Evolutionary conservation across 2,797 vertebrate species (phyloP), one percentile per base, ranked within the genome.

Genomic region (Pseudochromis fuscus): DNA sequence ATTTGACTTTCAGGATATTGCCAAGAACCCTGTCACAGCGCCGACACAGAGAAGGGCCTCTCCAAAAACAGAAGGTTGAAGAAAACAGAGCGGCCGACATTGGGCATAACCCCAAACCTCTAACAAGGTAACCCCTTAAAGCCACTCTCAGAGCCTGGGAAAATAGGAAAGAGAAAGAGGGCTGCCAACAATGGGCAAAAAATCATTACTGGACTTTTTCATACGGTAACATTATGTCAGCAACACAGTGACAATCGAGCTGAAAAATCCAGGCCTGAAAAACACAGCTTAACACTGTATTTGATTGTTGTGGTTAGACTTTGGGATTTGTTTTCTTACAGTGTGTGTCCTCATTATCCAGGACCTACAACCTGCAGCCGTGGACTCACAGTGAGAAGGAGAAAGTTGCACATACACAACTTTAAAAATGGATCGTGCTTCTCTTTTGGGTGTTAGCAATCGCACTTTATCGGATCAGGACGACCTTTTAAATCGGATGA

Each of bases 1-100:
- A 93, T 93, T 92, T 91, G 91, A 93, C 92, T 94, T 93, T 91
- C 90, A 92, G 93, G 93, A 87, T 88, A 84, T 90, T 92, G 93
- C 93, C 93, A 94, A 94, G 86, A 92, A 92, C 82, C 71, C 80
- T 93, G 88, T 89, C 80, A 83, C 86, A 57, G 82, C 75, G 72
- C 74, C 68, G 83, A 80, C 77, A 84, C 75, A 75, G 84, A 88
- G 76, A 84, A 83, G 80, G 80, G 82, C 84, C 86, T 86, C 81
- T 86, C 82, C 79, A 89, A 75, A 81, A 86, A 84, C 85, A 93
- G 87, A 87, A 72, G 86, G 84, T 64, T 86, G 73, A 85, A 88
- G 86, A 91, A 87, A 92, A 88, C 81, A 88, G 84, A 85, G 83
- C 33, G 62, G 76, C 69, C 74, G 76, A 88, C 89, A 78, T n/a